Conservation (phyloP, 2,797 vertebrate species). For the Onychomys leucogaster region DNA sequence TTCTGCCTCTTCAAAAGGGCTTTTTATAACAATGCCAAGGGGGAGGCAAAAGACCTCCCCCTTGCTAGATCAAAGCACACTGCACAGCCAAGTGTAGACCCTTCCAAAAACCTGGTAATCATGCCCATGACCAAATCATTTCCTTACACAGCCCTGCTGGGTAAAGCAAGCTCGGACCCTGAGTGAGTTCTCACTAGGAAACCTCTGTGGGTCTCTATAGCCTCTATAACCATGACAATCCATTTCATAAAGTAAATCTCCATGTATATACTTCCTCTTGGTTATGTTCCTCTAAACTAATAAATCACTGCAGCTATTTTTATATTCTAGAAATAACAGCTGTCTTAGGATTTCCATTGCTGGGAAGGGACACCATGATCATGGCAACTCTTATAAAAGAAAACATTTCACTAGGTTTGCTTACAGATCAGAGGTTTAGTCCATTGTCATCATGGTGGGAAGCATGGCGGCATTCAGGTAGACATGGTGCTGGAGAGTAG, state of each 20-base stretch:
- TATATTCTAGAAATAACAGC: slow-evolving; percentile 20
- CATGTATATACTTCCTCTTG: neutral
- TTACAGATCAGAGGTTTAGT: neutral
- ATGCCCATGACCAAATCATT: too few species aligned
- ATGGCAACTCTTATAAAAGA: neutral
- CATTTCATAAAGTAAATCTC: slow-evolving; percentile 21
- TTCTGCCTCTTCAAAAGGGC: too few species aligned
- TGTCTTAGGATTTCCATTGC: neutral
- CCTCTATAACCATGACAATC: neutral
- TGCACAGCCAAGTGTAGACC: too few species aligned
- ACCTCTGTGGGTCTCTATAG: too few species aligned
- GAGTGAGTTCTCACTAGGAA: too few species aligned
- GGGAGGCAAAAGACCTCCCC: too few species aligned
- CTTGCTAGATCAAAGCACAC: too few species aligned
- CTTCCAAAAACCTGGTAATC: too few species aligned
- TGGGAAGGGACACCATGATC: neutral
- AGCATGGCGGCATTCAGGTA: neutral
- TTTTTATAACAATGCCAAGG: too few species aligned
- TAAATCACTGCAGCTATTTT: neutral
- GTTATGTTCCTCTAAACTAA: slow-evolving; percentile 21
- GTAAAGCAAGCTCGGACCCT: too few species aligned
- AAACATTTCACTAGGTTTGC: neutral
- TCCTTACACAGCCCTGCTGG: too few species aligned
- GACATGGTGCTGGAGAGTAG: neutral
- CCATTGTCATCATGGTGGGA: neutral